Evolutionary conservation across 2,888 invertebrate genomes (phyloP).

Genomic region (Norana najaformis): DNA sequence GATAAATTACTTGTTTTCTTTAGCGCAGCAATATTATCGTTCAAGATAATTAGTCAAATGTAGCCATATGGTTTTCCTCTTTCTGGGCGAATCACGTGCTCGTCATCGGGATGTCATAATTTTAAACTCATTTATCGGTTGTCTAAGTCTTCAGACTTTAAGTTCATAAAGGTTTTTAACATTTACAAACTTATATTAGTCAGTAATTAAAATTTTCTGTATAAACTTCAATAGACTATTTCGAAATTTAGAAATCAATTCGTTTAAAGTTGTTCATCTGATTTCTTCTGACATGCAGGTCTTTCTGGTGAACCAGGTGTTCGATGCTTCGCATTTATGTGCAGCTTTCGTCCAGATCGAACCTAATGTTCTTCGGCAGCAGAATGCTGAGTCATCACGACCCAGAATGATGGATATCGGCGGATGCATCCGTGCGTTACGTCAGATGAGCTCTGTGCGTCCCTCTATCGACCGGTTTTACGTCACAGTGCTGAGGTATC

Average conservation of each 20-base stretch:
- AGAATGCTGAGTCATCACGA: background rate
- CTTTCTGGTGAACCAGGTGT: background rate
- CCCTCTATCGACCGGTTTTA: background rate
- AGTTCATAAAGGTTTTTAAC: background rate
- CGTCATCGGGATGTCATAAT: background rate
- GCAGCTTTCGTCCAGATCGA: background rate
- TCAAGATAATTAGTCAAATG: background rate
- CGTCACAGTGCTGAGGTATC: background rate
- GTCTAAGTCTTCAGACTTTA: background rate
- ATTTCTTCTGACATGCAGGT: background rate
- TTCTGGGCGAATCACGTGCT: background rate
- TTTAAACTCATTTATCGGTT: background rate
- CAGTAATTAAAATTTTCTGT: background rate
- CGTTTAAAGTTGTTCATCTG: background rate
- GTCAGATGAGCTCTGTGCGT: background rate
- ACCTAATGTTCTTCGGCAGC: background rate
- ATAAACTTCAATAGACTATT: background rate
- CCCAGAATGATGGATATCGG: background rate
- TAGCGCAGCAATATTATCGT: background rate
- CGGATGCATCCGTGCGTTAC: background rate
- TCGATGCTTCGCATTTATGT: background rate
- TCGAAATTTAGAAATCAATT: background rate
- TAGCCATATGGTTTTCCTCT: background rate
- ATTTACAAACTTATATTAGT: background rate
- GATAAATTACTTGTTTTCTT: background rate